Conservation (phyloP, 2,797 vertebrate genomes). For the Hippopotamyrus pictus region DNA sequence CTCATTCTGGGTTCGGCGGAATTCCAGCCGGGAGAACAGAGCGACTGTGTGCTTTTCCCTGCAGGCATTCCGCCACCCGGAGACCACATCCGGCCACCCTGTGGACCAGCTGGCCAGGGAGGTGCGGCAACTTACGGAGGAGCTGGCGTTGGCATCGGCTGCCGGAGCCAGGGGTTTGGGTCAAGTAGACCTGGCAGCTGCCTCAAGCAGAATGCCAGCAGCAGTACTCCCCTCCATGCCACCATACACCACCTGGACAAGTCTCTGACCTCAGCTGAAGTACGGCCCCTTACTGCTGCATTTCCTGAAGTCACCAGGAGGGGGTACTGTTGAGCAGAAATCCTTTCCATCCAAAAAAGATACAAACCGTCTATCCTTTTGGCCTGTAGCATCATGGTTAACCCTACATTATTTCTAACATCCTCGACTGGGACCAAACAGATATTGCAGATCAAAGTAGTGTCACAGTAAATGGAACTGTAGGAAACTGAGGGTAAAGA, state of each 20-base stretch:
- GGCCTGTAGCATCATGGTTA: background rate
- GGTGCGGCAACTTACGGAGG: conserved; percentile 60
- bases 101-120: conserved; percentile 61
- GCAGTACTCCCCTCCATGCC: conserved; percentile 59
- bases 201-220: conserved; percentile 65
- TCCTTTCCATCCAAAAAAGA: background rate
- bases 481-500: background rate
- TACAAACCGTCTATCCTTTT: background rate
- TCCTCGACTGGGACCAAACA: background rate
- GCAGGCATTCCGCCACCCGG: conserved; percentile 60
- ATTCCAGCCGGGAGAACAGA: background rate
- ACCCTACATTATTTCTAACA: background rate
- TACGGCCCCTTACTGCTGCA: background rate
- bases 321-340: background rate
- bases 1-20: background rate
- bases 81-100: conserved; percentile 56
- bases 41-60: background rate
- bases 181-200: conserved; percentile 46
- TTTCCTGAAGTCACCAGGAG: background rate
- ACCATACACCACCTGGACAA: conserved; percentile 36
- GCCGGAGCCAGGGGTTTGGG: conserved; percentile 19
- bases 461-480: background rate
- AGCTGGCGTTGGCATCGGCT: conserved; percentile 44
- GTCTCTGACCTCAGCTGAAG: conserved; percentile 24
- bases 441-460: background rate